Evolutionary conservation across 2,888 invertebrate genomes (phyloP).

Genomic region (Pammene fasciana): DNA sequence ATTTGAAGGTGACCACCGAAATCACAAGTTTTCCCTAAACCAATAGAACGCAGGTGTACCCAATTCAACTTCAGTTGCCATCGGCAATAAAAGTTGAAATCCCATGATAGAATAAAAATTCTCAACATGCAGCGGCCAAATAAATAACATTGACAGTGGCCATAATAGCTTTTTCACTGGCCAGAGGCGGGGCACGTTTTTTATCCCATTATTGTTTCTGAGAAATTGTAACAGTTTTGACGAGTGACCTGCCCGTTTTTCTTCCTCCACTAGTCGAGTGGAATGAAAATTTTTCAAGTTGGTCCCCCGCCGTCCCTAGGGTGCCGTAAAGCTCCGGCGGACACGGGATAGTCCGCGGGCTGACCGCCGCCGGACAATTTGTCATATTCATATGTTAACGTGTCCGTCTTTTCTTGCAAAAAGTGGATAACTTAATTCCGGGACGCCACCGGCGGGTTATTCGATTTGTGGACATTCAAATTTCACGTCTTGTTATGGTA

Average conservation of each 20-base stretch:
- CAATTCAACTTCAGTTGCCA: conserved; percentile 57
- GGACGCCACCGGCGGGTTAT: conserved; percentile 68
- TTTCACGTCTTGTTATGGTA: conserved; percentile 82
- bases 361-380: conserved; percentile 80
- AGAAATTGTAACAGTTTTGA: conserved; percentile 84
- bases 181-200: conserved; percentile 66
- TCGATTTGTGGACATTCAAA: conserved; percentile 82
- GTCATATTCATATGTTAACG: conserved; percentile 85
- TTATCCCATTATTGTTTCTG: conserved; percentile 82
- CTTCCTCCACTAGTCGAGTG: conserved; percentile 70
- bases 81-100: conserved; percentile 77
- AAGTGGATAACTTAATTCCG: conserved; percentile 82
- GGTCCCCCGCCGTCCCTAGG: conserved; percentile 74
- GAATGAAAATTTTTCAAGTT: conserved; percentile 84
- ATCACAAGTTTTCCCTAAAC: conserved; percentile 34
- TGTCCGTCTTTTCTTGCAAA: conserved; percentile 82
- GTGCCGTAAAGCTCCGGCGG: conserved; percentile 81
- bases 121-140: conserved; percentile 73
- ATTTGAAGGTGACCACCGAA: conserved; percentile 3
- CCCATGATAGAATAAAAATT: conserved; percentile 80
- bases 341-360: conserved; percentile 68
- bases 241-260: conserved; percentile 81
- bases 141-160: conserved; percentile 82
- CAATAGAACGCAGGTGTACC: conserved; percentile 47
- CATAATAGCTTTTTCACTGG: conserved; percentile 76